Base-by-base conservation (phyloP, 2,113 vertebrate genomes). In the Tachuris rubrigastra region DNA sequence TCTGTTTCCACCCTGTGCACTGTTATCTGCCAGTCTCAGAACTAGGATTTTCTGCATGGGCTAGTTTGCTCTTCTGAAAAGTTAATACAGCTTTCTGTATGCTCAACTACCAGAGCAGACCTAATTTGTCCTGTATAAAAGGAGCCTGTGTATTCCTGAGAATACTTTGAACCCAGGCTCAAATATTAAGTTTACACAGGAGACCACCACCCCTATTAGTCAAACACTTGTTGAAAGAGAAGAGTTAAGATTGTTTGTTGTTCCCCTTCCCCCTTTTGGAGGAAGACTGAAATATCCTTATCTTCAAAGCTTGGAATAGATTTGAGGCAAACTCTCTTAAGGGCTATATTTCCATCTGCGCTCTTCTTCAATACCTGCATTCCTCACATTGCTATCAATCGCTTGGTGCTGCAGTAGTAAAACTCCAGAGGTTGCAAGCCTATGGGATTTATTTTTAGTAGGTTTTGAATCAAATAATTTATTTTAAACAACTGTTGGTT, bases 141-240 rank as follows among this genome's bases (percentile, higher is more conserved):
- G 72, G 35, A 91, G 22, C 27, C 33, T 0, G 0, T 91, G 65
- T 92, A 47, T 86, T 94, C 42, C 71, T 22, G 17, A 86, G 78
- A 84, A 96, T 41, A 97, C 82, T 93, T 96, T 96, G 93, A 95
- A 94, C 92, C 30, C 72, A 41, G 52, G 87, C 75, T 95, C 82
- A 86, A 86, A 90, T 83, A 91, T 56, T 72, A 90, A 65, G 90
- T 96, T 96, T 96, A 67, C 87, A 68, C 55, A 86, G 72, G 85
- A 94, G 95, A 95, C 93, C 75, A 58, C 85, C 46, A 52, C 55
- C 75, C 87, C 50, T 93, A 65, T 80, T 95, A 94, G 87, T 73
- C 93, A 97, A 96, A 96, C 78, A 95, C 47, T 79, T 93, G 31
- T 59, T 88, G 75, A 91, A 96, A 91, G 85, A 94, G 87, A 93